Conservation (phyloP, 2,888 invertebrate species). For the Eustalomyia histrio region DNA sequence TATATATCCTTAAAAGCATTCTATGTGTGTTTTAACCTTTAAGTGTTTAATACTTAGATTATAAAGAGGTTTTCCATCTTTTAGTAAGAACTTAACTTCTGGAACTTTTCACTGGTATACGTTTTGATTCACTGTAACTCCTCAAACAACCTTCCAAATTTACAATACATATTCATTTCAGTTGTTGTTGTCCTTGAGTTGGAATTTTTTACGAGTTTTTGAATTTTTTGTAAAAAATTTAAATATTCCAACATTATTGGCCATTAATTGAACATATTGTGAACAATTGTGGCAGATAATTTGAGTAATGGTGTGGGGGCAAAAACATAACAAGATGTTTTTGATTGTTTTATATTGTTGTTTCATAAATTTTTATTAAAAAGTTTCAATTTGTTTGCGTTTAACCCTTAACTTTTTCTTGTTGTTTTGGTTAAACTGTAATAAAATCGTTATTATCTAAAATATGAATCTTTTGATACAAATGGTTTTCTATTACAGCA, state of each 20-base stretch:
- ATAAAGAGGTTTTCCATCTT: too few species aligned
- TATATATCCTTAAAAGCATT: too few species aligned
- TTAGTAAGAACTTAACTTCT: too few species aligned
- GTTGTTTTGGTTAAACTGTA: constrained; percentile 18
- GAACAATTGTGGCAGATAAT: constrained; percentile 10
- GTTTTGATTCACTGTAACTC: too few species aligned
- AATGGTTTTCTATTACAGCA: constrained; percentile 13
- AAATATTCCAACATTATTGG: constrained; percentile 43
- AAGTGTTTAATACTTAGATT: too few species aligned
- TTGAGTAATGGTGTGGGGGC: not conserved
- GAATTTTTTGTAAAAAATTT: constrained; percentile 26
- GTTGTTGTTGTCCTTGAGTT: constrained; percentile 12
- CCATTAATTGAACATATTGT: constrained; percentile 44
- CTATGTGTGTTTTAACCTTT: too few species aligned
- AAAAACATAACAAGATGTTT: constrained; percentile 40
- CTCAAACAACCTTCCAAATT: not conserved
- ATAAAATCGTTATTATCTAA: constrained; percentile 27
- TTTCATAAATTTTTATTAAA: constrained; percentile 51
- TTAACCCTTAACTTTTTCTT: constrained; percentile 43
- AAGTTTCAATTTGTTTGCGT: constrained; percentile 47
- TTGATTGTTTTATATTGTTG: constrained; percentile 36
- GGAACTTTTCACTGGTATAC: too few species aligned
- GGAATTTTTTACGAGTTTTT: constrained; percentile 3
- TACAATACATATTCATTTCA: not conserved
- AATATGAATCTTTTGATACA: constrained; percentile 24